Conservation (phyloP, 2,113 vertebrate genomes). For the Tenebrosternarchus preto region DNA sequence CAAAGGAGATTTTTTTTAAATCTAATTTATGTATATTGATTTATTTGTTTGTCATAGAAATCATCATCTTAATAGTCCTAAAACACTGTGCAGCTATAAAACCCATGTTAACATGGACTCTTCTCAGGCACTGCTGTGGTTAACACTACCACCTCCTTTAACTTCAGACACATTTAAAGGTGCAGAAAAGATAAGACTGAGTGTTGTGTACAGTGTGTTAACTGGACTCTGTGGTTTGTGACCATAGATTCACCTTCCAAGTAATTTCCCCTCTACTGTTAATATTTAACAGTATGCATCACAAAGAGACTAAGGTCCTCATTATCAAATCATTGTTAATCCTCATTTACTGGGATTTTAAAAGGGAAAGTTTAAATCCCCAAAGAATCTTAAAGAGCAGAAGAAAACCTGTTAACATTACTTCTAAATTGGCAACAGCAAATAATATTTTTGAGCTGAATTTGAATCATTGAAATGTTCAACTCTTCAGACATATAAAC, state of each 20-base stretch:
- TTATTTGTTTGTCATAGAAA: too few relatives aligned
- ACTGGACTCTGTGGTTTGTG: background rate
- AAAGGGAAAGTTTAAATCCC: background rate
- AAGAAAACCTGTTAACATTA: background rate
- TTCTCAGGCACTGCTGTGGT: conserved; percentile 54
- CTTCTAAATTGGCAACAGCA: conserved; percentile 24
- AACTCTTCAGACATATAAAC: background rate
- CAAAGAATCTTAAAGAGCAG: background rate
- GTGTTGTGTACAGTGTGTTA: conserved; percentile 10
- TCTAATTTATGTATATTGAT: too few relatives aligned
- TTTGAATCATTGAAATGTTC: background rate
- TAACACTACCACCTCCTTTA: conserved; percentile 30
- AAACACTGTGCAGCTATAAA: conserved; percentile 47
- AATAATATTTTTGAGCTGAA: conserved; percentile 43
- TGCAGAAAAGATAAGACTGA: conserved; percentile 13
- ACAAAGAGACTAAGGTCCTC: conserved; percentile 1
- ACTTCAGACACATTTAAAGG: conserved; percentile 47
- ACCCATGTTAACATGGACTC: conserved; percentile 54
- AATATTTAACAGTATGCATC: conserved; percentile 22
- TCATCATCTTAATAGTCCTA: background rate
- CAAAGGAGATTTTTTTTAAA: too few relatives aligned
- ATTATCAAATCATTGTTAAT: background rate
- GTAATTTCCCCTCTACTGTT: conserved; percentile 28
- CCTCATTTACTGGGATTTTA: background rate
- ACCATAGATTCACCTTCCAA: conserved; percentile 20